phyloP scores from a whole-genome alignment of 2,797 vertebrate genomes.

The Myiothlypis chrysogaster region DNA sequence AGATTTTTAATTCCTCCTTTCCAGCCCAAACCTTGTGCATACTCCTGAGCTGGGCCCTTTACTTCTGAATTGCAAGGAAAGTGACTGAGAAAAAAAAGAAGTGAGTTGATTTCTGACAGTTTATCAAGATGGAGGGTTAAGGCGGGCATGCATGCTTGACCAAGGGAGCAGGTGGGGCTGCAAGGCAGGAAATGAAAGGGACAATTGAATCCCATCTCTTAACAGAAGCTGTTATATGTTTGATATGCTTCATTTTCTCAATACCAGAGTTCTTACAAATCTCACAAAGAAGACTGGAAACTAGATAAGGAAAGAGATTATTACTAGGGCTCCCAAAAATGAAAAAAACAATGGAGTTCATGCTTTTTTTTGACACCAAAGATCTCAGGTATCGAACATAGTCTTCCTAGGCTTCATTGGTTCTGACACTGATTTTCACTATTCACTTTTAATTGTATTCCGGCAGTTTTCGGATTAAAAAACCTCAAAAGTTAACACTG shows the following conservation, averaged over 20 bases:
- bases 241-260: not conserved
- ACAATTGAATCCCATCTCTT: not conserved
- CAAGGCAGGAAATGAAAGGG: not conserved
- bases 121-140: not conserved
- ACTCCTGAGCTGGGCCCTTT: not conserved
- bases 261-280: not conserved
- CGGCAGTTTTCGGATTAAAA: not conserved
- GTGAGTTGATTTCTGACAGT: not conserved
- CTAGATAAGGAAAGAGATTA: not conserved
- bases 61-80: not conserved
- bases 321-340: not conserved
- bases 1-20: not conserved
- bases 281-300: not conserved
- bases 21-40: not conserved
- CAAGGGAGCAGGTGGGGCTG: not conserved
- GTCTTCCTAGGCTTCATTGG: not conserved
- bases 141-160: not conserved
- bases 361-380: not conserved
- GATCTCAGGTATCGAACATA: not conserved
- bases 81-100: not conserved
- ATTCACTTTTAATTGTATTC: not conserved
- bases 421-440: not conserved
- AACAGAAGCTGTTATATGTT: not conserved
- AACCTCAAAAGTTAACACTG: not conserved
- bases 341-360: fast-evolving